These are phyloP conservation scores for Mormoops blainvillei DNA, from an alignment of 2,113 vertebrate species.

Conservation along the genomic window DNA sequence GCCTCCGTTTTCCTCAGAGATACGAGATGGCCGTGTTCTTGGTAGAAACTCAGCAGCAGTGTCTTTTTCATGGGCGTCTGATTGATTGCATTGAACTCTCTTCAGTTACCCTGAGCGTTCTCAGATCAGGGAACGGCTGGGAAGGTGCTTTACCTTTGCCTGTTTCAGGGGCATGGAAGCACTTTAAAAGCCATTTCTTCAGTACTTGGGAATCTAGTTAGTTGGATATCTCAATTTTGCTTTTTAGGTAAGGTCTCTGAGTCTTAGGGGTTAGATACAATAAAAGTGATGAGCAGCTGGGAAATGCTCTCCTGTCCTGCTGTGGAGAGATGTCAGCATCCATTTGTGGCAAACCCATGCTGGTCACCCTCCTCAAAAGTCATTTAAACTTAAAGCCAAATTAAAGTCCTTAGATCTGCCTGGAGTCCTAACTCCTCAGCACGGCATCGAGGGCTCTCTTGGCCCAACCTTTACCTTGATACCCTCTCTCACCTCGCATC, in stretches of 20 bases:
- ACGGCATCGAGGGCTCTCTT: not conserved
- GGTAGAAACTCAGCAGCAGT: not conserved
- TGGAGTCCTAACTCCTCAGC: not conserved
- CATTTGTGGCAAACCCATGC: not conserved
- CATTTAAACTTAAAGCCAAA: not conserved
- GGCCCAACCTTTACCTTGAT: not conserved
- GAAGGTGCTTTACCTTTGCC: slow-evolving; percentile 8
- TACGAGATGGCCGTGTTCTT: not conserved
- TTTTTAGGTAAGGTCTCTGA: not conserved
- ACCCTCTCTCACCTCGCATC: not conserved
- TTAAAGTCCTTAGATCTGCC: not conserved
- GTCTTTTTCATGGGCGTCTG: not conserved
- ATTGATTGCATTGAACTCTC: not conserved
- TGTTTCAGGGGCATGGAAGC: not conserved
- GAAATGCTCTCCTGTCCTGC: not conserved
- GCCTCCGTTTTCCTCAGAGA: not conserved
- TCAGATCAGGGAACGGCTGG: not conserved
- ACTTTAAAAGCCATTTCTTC: not conserved
- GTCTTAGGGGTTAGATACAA: not conserved
- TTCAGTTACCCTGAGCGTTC: not conserved
- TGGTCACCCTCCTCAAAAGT: not conserved
- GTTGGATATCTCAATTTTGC: not conserved
- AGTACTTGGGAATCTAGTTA: slow-evolving; percentile 6
- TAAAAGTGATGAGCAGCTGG: not conserved
- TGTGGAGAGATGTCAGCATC: not conserved